A percentile compares a stretch with the other conserved stretches of the same genome.
Evolutionary conservation across 2,797 vertebrate genomes (phyloP).

Genomic region (Sylvia borin): DNA sequence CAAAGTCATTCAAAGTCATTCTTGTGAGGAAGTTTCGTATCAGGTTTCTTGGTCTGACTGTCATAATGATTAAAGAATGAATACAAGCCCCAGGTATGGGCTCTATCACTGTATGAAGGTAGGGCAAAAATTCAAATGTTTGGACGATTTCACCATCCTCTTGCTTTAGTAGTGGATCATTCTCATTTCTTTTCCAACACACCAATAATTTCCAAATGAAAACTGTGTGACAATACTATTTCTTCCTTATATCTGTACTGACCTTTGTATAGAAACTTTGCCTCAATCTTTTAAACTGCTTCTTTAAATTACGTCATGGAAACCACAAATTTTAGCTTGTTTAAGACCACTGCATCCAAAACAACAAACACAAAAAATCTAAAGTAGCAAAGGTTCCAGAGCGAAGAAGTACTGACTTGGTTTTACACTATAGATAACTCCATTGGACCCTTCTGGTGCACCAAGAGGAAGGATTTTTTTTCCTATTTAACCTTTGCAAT

Average conservation of each 20-base stretch:
- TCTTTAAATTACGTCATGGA: background rate
- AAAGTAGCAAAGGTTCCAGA: background rate
- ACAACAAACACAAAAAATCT: background rate
- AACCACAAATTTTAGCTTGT: background rate
- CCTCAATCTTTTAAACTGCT: background rate
- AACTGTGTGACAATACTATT: background rate
- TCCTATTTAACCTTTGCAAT: background rate
- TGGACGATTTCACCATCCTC: background rate
- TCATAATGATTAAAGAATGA: background rate
- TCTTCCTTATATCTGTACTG: background rate
- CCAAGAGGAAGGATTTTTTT: background rate
- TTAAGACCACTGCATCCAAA: background rate
- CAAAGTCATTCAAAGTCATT: background rate
- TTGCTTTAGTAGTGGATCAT: background rate
- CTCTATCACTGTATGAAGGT: background rate
- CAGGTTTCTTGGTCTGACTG: slow-evolving; percentile 5
- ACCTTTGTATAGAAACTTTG: background rate
- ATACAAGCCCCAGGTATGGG: background rate
- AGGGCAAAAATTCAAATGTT: background rate
- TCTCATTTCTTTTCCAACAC: background rate
- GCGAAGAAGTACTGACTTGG: background rate
- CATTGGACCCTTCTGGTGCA: background rate
- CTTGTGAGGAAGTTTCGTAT: background rate
- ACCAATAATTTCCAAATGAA: background rate
- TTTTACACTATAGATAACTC: background rate